phyloP scores from a whole-genome alignment of 2,888 invertebrate species.

The Hydrotaea cyrtoneurina region DNA sequence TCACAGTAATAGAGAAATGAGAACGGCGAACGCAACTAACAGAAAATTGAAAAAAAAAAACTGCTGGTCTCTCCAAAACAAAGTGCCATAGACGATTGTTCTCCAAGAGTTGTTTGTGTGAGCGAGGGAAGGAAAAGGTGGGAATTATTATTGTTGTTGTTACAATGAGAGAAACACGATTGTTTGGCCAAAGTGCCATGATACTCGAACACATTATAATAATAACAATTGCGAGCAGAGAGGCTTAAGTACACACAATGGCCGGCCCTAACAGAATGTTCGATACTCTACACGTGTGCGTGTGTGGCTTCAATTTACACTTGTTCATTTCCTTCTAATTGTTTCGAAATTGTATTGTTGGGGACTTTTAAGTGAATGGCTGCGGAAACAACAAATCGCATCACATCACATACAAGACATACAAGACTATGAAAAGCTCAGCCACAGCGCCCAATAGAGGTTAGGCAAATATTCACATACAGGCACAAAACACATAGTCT shows the following conservation, averaged over 20 bases:
- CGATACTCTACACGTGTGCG: neutral
- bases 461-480: too few species aligned
- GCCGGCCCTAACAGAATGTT: neutral
- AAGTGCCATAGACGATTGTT: constrained; percentile 34
- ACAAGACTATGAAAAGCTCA: too few species aligned
- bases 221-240: neutral
- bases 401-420: too few species aligned
- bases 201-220: constrained; percentile 12
- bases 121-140: neutral
- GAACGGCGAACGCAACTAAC: neutral
- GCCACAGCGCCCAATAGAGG: too few species aligned
- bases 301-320: too few species aligned
- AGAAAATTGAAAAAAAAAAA: too few species aligned
- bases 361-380: too few species aligned
- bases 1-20: neutral
- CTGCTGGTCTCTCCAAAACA: neutral
- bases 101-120: neutral
- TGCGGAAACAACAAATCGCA: too few species aligned
- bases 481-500: too few species aligned
- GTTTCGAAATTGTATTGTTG: too few species aligned
- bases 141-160: constrained; percentile 14
- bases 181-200: constrained; percentile 10
- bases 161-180: neutral
- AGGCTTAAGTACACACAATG: neutral
- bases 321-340: too few species aligned